Conservation (phyloP, 1,140 invertebrate species). For the Sitophilus oryzae region DNA sequence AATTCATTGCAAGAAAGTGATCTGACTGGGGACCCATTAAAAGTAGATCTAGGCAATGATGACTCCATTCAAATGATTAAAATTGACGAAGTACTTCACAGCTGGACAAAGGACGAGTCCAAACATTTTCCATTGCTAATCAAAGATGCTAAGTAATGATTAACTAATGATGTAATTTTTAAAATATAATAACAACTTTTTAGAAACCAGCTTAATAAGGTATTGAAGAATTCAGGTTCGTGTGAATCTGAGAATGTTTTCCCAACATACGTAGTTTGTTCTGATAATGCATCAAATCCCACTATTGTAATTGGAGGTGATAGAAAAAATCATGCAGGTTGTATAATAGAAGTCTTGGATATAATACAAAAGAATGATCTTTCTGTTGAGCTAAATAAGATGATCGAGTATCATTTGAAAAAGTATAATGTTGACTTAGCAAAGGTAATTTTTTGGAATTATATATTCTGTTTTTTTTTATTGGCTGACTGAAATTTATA, state of each 20-base stretch:
- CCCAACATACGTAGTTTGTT: constrained; percentile 21
- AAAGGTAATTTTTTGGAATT: neutral
- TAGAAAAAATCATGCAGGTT: neutral
- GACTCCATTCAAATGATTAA: constrained; percentile 1
- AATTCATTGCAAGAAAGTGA: constrained; percentile 15
- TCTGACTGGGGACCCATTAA: constrained; percentile 26
- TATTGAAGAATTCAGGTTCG: neutral
- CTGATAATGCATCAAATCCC: constrained; percentile 15
- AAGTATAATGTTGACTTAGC: neutral
- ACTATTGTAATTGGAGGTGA: constrained; percentile 20
- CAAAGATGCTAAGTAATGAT: constrained; percentile 19
- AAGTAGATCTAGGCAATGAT: constrained; percentile 22
- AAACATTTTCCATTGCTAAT: constrained; percentile 18
- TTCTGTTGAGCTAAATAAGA: constrained; percentile 1
- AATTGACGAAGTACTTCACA: neutral
- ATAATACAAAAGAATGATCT: constrained; percentile 13
- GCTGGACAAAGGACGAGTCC: constrained; percentile 20
- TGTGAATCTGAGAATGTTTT: constrained; percentile 1
- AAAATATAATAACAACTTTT: constrained; percentile 6
- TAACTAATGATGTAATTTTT: constrained; percentile 1
- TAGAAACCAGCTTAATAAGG: constrained; percentile 9
- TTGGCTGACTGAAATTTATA: constrained; percentile 3
- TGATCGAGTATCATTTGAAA: constrained; percentile 18
- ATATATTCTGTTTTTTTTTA: neutral
- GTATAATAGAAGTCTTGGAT: constrained; percentile 10